Base-by-base conservation (phyloP, 2,888 invertebrate genomes). In the Helobdella robusta region DNA sequence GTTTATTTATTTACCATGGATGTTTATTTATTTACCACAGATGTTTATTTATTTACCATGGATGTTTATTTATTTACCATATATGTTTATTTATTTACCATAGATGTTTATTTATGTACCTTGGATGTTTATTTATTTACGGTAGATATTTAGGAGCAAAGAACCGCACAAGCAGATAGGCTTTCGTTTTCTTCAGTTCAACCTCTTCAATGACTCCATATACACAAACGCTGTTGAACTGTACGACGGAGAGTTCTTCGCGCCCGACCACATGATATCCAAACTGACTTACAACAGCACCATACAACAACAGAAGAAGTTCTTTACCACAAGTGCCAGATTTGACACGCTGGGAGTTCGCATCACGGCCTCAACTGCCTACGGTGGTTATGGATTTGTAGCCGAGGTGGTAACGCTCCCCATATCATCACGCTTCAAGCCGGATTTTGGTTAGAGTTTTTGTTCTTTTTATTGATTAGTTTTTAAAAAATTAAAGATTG, bases 341-440 rank as follows among this genome's bases (percentile, higher is more conserved):
- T 66, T 66, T n/a, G 70, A 74, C 66, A 70, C 74, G 2, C 68
- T 98, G 71, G 92, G 92, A 73, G 83, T 98, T 0, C 88, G 91
- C 75, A 80, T 97, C 28, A 91, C 93, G 74, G 93, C 94, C 0
- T 94, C 93, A 72, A 93, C 95, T 32, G 95, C 95, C 0, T 90
- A 92, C 34, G 87, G 84, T 85, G 72, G 70, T 23, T 89, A 93
- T 79, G 98, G 98, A 32, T 98, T 98, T 76, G 89, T 98, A 70
- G 98, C 97, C 23, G 98, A 98, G 82, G 86, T 98, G 61, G 88
- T 95, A 0, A 92, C 94, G 0, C 81, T 95, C 50, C 97, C 98
- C 1, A 68, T 75, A 32, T 73, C 77, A 30, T 76, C 70, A 4
- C 18, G 25, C 25, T 54, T 34, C 25, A 28, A 58, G 18, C 36